Conservation (phyloP, 2,797 vertebrate species). For the Artibeus jamaicensis region DNA sequence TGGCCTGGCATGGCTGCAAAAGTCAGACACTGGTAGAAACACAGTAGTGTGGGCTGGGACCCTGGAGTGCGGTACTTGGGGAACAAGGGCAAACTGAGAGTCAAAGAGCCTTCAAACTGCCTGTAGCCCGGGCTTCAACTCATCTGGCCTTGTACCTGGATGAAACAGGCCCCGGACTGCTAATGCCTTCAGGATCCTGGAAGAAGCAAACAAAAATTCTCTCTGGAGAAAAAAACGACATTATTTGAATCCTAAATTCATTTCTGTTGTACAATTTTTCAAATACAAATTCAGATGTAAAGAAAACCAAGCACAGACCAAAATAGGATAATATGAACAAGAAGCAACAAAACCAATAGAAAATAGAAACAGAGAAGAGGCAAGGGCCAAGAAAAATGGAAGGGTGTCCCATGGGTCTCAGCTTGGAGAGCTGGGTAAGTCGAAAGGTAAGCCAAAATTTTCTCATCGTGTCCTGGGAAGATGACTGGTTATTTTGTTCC, state of each 20-base stretch:
- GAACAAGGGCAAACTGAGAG: neutral
- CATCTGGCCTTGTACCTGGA: neutral
- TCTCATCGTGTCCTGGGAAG: neutral
- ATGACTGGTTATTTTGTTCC: neutral
- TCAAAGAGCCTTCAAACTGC: neutral
- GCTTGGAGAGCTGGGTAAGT: neutral
- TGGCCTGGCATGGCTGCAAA: neutral
- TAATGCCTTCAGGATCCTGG: neutral
- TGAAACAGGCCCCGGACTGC: neutral
- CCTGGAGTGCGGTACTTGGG: neutral
- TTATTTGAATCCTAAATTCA: neutral
- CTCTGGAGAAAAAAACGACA: neutral
- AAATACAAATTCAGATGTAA: neutral
- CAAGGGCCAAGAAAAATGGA: neutral
- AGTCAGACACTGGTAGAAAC: neutral
- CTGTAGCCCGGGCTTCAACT: neutral
- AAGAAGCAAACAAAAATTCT: neutral
- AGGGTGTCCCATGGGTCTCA: neutral
- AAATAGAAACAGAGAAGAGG: neutral
- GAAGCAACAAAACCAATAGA: slow-evolving; percentile 13
- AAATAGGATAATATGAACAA: neutral
- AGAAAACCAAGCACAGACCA: neutral
- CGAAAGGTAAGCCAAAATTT: neutral
- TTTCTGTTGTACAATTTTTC: neutral
- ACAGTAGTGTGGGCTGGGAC: neutral